Evolutionary conservation across 2,888 invertebrate species (phyloP).

Genomic region (Limulus polyphemus): DNA sequence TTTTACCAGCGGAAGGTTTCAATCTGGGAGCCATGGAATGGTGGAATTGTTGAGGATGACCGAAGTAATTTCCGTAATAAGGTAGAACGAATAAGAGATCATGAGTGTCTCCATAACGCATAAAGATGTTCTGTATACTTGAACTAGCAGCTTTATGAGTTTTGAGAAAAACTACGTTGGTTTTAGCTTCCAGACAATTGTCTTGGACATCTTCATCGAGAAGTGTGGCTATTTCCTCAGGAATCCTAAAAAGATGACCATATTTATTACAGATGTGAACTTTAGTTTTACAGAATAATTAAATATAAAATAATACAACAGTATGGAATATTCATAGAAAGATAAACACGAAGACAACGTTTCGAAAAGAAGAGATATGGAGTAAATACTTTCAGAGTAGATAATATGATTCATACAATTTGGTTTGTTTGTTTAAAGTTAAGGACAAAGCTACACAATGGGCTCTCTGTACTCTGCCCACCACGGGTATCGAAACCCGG

Average conservation of each 20-base stretch:
- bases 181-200: conserved; percentile 10
- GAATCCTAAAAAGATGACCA: neutral
- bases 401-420: too few relatives aligned
- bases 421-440: too few relatives aligned
- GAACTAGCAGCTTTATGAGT: conserved; percentile 33
- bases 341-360: too few relatives aligned
- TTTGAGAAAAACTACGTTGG: conserved; percentile 32
- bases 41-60: conserved; percentile 28
- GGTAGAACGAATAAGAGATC: conserved; percentile 29
- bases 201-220: neutral
- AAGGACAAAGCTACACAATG: too few relatives aligned
- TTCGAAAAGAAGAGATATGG: too few relatives aligned
- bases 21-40: conserved; percentile 21
- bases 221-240: neutral
- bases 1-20: neutral
- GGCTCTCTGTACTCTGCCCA: too few relatives aligned
- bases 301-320: too few relatives aligned
- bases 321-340: too few relatives aligned
- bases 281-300: too few relatives aligned
- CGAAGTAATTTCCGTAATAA: conserved; percentile 29
- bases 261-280: too few relatives aligned
- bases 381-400: too few relatives aligned
- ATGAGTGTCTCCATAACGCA: conserved; percentile 28
- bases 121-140: conserved; percentile 32
- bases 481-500: too few relatives aligned